phyloP scores from a whole-genome alignment of 2,113 vertebrate genomes.

The Microcebus ravelobensis region DNA sequence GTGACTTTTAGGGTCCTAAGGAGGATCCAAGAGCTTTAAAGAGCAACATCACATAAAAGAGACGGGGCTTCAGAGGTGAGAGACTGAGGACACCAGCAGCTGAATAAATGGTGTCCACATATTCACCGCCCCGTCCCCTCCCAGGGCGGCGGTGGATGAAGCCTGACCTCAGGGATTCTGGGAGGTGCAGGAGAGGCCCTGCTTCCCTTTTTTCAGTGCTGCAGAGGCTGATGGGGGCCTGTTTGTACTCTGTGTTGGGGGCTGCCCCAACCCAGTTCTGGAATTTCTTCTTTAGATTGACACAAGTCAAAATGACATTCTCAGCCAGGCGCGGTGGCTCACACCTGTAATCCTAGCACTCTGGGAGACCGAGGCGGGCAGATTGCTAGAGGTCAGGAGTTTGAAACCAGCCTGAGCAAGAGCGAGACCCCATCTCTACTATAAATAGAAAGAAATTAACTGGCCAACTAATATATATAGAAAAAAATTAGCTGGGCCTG shows the following conservation, averaged over 20 bases:
- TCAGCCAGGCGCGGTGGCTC: not conserved
- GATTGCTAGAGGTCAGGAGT: too few species aligned
- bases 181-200: too few species aligned
- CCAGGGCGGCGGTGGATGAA: not conserved
- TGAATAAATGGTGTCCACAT: not conserved
- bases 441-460: too few species aligned
- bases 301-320: not conserved
- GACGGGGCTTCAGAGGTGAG: not conserved
- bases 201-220: not conserved
- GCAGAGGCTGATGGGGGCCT: not conserved
- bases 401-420: too few species aligned
- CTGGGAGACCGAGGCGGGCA: too few species aligned
- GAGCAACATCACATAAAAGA: constrained; percentile 21
- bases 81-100: not conserved
- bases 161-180: not conserved
- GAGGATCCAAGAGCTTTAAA: not conserved
- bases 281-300: not conserved
- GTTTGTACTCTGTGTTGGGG: not conserved
- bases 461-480: too few species aligned
- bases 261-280: not conserved
- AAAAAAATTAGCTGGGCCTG: too few species aligned
- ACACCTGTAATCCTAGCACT: too few species aligned
- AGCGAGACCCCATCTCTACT: too few species aligned
- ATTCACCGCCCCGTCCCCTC: not conserved
- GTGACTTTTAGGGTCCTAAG: not conserved